Evolutionary conservation across 2,888 invertebrate genomes (phyloP).

Genomic region (Drosophila meridiana): DNA sequence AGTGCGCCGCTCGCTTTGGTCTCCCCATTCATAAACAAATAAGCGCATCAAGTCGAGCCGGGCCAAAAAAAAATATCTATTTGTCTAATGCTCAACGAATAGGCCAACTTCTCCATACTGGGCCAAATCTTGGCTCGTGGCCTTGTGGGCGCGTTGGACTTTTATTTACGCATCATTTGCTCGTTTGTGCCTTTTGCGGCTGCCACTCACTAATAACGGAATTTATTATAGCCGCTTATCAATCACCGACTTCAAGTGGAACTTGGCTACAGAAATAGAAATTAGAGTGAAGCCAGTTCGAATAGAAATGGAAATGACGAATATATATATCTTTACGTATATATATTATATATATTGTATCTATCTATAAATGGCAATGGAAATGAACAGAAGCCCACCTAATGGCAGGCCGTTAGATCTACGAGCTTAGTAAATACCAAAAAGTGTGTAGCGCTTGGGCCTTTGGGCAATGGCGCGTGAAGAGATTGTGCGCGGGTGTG

Average conservation of each 20-base stretch:
- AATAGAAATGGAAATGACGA: constrained; percentile 16
- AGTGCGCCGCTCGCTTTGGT: constrained; percentile 25
- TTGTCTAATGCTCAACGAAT: constrained; percentile 56
- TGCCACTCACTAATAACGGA: constrained; percentile 57
- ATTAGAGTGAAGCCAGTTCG: neutral
- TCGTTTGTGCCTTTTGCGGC: constrained; percentile 29
- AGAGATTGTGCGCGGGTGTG: constrained; percentile 12
- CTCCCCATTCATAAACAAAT: constrained; percentile 47
- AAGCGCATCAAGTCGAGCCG: constrained; percentile 29
- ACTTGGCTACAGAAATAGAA: constrained; percentile 20
- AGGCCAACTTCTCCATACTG: constrained; percentile 38
- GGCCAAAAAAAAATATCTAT: constrained; percentile 23
- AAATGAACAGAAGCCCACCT: constrained; percentile 11
- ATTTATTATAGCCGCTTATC: constrained; percentile 70
- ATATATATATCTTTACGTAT: neutral
- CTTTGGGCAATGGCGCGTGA: constrained; percentile 20
- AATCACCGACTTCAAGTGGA: constrained; percentile 65
- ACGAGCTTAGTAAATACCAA: constrained; percentile 7
- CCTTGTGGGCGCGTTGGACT: constrained; percentile 20
- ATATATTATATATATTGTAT: neutral
- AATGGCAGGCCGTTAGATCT: constrained; percentile 13
- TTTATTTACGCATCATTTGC: constrained; percentile 68
- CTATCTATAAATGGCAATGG: constrained; percentile 11
- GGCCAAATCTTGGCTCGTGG: neutral
- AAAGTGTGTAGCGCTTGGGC: constrained; percentile 8